Evolutionary conservation across 2,113 vertebrate genomes (phyloP).

Genomic region (Oncorhynchus kisutch): DNA sequence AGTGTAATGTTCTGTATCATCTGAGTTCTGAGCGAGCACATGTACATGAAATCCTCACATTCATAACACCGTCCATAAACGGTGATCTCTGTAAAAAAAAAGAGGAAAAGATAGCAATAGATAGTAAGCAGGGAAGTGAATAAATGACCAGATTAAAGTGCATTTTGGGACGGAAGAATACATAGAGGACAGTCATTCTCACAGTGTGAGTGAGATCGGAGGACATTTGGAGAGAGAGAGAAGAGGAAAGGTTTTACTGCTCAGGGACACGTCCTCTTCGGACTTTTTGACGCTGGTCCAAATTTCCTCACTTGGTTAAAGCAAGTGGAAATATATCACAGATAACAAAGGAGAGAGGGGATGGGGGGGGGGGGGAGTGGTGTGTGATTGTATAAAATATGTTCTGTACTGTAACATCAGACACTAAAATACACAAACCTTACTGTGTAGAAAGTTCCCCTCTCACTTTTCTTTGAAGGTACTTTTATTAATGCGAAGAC

Average conservation of each 20-base stretch:
- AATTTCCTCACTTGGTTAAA: conserved; percentile 53
- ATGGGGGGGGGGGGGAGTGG: not conserved
- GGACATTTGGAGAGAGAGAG: not conserved
- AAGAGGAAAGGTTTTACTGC: conserved; percentile 3
- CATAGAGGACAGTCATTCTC: not conserved
- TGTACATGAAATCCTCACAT: not conserved
- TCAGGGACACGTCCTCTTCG: conserved; percentile 58
- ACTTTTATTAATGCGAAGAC: too few relatives aligned
- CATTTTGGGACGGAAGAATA: conserved; percentile 3
- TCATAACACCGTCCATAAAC: not conserved
- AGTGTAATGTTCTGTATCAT: not conserved
- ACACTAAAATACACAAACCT: not conserved
- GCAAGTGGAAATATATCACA: conserved; percentile 63
- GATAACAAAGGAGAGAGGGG: too few relatives aligned
- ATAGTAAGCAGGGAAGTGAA: not conserved
- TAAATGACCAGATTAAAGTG: not conserved
- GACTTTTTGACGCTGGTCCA: conserved; percentile 60
- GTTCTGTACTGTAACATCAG: not conserved
- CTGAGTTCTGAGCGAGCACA: too few relatives aligned
- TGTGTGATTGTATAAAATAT: not conserved
- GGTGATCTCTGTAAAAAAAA: not conserved
- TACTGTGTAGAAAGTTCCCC: too few relatives aligned
- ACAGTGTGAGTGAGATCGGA: not conserved
- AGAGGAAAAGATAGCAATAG: not conserved
- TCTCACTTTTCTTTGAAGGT: too few relatives aligned